Evolutionary conservation across 2,113 vertebrate species (phyloP).

Genomic region (Hirundichthys speculiger): DNA sequence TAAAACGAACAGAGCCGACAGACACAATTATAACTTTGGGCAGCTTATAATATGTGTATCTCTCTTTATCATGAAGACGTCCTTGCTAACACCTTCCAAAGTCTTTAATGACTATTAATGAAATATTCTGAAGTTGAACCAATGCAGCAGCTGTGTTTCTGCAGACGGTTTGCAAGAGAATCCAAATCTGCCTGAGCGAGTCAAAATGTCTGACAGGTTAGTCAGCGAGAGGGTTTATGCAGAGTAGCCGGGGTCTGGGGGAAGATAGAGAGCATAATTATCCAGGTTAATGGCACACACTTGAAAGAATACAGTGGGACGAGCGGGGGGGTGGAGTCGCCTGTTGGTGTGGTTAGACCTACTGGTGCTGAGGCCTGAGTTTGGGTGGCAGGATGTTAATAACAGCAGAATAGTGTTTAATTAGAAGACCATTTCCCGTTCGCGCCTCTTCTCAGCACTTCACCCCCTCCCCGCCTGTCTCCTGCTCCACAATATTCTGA

Average conservation of each 20-base stretch:
- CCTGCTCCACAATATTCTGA: slow-evolving; percentile 90
- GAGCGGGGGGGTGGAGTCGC: slow-evolving; percentile 32
- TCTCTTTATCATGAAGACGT: background rate
- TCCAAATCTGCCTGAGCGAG: slow-evolving; percentile 23
- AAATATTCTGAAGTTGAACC: slow-evolving; percentile 4
- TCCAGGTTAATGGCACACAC: slow-evolving; percentile 63
- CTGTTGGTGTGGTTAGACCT: slow-evolving; percentile 50
- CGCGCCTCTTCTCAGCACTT: slow-evolving; percentile 83
- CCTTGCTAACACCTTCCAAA: background rate
- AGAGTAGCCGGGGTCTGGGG: slow-evolving; percentile 36
- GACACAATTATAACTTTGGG: background rate
- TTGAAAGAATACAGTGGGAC: slow-evolving; percentile 34
- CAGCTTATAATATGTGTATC: slow-evolving; percentile 22
- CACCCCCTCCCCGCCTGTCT: slow-evolving; percentile 88
- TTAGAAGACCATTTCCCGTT: slow-evolving; percentile 94
- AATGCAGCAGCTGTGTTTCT: slow-evolving; percentile 6
- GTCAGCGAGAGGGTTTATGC: slow-evolving; percentile 27
- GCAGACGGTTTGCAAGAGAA: slow-evolving; percentile 5
- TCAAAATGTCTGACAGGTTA: slow-evolving; percentile 32
- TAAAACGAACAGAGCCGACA: background rate
- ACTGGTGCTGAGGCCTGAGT: slow-evolving; percentile 53
- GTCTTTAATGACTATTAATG: slow-evolving; percentile 2
- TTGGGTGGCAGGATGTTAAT: slow-evolving; percentile 90
- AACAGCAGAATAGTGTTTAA: slow-evolving; percentile 99
- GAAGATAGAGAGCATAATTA: slow-evolving; percentile 56